These are phyloP conservation scores for Ganaspis sp. DNA, from an alignment of 1,140 invertebrate genomes.

Conservation along the genomic window DNA sequence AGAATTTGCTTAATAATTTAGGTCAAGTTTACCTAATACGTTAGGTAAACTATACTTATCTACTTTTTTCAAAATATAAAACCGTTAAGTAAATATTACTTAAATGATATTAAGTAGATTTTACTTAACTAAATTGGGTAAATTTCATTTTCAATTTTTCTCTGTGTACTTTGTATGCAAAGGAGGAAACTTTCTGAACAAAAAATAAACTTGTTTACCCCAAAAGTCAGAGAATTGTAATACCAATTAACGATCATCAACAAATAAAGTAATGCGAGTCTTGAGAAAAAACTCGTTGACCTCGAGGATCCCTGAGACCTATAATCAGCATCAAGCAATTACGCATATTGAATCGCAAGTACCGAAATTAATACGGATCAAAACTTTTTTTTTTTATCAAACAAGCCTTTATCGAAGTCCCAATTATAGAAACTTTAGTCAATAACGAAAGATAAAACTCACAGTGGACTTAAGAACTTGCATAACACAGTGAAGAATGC, in stretches of 20 bases:
- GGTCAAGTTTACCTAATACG: too few species aligned
- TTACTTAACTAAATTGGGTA: too few species aligned
- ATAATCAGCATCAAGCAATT: constrained; percentile 4
- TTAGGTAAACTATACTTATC: too few species aligned
- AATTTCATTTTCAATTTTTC: too few species aligned
- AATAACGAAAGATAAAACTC: constrained; percentile 18
- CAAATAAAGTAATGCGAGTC: not conserved
- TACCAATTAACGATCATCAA: not conserved
- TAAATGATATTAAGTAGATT: too few species aligned
- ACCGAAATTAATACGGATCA: constrained; percentile 9
- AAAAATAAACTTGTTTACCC: not conserved
- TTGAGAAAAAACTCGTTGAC: not conserved
- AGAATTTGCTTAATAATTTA: too few species aligned
- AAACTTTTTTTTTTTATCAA: not conserved
- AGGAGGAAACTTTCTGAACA: too few species aligned
- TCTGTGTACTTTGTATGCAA: not conserved
- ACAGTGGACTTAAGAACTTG: constrained; percentile 16
- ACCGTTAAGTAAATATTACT: too few species aligned
- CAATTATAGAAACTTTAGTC: constrained; percentile 11
- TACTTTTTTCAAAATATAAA: too few species aligned
- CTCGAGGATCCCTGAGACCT: not conserved
- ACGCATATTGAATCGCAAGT: not conserved
- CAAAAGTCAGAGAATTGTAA: not conserved
- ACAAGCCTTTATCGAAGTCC: not conserved
- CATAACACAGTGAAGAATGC: not conserved